Evolutionary conservation across 2,797 vertebrate genomes (phyloP).

Genomic region (Kryptopterus vitreolus): DNA sequence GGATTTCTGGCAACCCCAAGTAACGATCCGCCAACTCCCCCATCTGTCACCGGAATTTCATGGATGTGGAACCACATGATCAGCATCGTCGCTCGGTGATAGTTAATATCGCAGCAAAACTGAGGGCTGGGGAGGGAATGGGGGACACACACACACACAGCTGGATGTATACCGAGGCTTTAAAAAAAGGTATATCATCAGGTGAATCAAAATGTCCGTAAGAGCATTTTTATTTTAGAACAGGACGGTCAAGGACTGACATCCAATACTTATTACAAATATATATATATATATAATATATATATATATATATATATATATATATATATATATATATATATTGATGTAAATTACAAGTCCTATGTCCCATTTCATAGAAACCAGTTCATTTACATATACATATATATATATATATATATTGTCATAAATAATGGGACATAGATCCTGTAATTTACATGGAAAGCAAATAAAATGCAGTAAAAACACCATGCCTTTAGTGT

Average conservation of each 20-base stretch:
- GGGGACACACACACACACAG: background rate
- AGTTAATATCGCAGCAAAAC: conserved; percentile 10
- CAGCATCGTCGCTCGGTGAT: conserved; percentile 15
- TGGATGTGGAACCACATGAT: background rate
- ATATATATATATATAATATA: no score
- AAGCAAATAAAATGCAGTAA: background rate
- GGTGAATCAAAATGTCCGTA: background rate
- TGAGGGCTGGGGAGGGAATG: no score
- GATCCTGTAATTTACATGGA: background rate
- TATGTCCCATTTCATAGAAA: no score
- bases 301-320: no score
- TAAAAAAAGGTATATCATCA: background rate
- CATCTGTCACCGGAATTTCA: conserved; percentile 72
- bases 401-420: no score
- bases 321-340: no score
- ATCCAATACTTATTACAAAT: background rate
- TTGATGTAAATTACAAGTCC: no score
- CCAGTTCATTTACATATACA: no score
- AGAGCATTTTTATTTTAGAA: background rate
- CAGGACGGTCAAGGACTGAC: background rate
- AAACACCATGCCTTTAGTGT: background rate
- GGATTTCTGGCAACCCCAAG: conserved; percentile 64
- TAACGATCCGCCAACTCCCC: conserved; percentile 55
- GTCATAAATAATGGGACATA: no score
- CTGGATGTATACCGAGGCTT: background rate